Base-by-base conservation (phyloP, 2,888 invertebrate species). In the Osedax fenrisi region DNA sequence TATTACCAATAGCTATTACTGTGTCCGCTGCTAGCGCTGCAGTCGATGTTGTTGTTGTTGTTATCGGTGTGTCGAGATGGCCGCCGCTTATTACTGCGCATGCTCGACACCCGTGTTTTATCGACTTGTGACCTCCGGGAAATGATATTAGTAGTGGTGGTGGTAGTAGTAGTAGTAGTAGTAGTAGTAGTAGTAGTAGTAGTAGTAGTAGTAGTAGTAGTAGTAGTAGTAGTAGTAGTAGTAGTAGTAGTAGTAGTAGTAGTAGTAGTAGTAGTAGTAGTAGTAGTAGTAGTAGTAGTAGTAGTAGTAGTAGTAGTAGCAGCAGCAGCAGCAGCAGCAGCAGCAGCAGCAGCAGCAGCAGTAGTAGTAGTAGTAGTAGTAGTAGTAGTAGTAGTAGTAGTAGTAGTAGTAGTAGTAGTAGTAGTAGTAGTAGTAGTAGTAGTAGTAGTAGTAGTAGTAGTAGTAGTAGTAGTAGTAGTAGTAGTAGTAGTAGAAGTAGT, bases 391-490 rank as follows among this genome's bases (percentile, higher is more conserved):
- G 73, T 74, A 73, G 72, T 74, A 74, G 74, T 74, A 74, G 74
- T 74, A 72, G 74, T 74, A 74, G 75, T 75, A 75, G 75, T 75
- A 73, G 75, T 75, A 75, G 73, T 75, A 75, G 75, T 75, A 75
- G 73, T 62, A 61, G 62, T 56, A 64, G 70, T 75, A 75, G 73
- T 75, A 75, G 75, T 75, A 74, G 74, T 74, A 74, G 74, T 74
- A 74, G 74, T 74, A 74, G 70, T 74, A 74, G 74, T 74, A 74
- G 72, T 74, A 74, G 74, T 74, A 74, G 72, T 75, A 74, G 75
- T 75, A 75, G 75, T 75, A 75, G 75, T 74, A 75, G 75, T 75
- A 75, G 75, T 74, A 75, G 75, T 75, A 75, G 75, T 74, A 74
- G 74, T 74, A 74, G 74, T 74, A 74, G 74, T 74, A 74, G 74